Conservation (phyloP, 2,113 vertebrate species). For the Tor tambroides region DNA sequence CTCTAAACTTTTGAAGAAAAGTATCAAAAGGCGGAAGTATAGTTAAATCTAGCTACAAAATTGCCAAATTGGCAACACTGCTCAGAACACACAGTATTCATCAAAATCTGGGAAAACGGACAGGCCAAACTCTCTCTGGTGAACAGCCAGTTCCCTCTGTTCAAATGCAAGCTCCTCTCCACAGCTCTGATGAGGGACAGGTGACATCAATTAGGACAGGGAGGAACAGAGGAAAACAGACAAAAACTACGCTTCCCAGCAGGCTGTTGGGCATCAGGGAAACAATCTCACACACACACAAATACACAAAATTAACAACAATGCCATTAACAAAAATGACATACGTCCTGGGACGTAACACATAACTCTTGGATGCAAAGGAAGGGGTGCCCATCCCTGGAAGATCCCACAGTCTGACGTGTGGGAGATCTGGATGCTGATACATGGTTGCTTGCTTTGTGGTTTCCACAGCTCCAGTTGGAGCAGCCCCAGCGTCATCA, state of each 20-base stretch:
- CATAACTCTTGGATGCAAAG: too few species aligned
- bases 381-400: too few species aligned
- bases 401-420: too few species aligned
- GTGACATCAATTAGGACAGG: neutral
- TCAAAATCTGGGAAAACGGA: neutral
- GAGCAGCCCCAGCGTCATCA: too few species aligned
- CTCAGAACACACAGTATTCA: neutral
- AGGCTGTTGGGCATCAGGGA: neutral
- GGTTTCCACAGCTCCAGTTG: too few species aligned
- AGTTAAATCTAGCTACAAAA: too few species aligned
- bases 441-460: too few species aligned
- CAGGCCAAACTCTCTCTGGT: neutral
- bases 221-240: neutral
- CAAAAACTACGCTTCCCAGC: neutral
- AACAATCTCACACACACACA: neutral
- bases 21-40: too few species aligned
- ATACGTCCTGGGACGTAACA: neutral
- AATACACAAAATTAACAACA: neutral
- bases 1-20: too few species aligned
- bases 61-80: too few species aligned
- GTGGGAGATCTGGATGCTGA: too few species aligned
- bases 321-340: neutral
- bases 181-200: neutral
- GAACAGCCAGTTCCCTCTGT: neutral
- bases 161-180: neutral